phyloP scores from a whole-genome alignment of 1,140 invertebrate genomes.

The Magallana gigas region DNA sequence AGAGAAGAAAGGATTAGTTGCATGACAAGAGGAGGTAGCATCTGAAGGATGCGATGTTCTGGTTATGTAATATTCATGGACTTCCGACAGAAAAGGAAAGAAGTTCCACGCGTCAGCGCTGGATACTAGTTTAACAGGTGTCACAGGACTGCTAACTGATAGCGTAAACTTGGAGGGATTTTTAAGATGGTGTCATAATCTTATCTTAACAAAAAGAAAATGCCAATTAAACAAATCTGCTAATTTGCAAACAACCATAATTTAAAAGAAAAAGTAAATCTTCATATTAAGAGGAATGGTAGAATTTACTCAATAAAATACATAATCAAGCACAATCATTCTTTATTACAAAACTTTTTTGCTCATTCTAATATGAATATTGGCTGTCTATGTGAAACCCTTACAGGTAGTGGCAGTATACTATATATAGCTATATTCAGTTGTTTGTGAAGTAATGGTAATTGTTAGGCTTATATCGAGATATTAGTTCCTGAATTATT shows the following conservation, averaged over 20 bases:
- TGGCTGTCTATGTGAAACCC: no score
- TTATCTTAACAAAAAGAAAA: background rate
- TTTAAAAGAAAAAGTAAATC: no score
- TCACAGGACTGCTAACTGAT: background rate
- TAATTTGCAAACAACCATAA: no score
- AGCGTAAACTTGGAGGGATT: background rate
- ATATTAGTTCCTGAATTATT: conserved; percentile 25
- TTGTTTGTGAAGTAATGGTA: background rate
- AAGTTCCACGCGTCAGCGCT: background rate
- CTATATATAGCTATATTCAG: no score
- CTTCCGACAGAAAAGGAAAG: background rate
- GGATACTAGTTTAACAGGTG: background rate
- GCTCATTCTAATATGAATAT: no score
- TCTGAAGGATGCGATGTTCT: background rate
- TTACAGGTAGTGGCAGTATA: no score
- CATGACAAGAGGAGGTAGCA: background rate
- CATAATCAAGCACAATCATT: no score
- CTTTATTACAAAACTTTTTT: no score
- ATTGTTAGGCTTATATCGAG: background rate
- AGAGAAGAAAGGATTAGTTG: conserved; percentile 23
- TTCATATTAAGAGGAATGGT: no score
- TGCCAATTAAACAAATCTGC: no score
- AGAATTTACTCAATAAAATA: no score
- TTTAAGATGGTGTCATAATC: background rate
- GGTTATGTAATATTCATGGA: conserved; percentile 28